Evolutionary conservation across 2,797 vertebrate species (phyloP).

Genomic region (Clarias fuscus): DNA sequence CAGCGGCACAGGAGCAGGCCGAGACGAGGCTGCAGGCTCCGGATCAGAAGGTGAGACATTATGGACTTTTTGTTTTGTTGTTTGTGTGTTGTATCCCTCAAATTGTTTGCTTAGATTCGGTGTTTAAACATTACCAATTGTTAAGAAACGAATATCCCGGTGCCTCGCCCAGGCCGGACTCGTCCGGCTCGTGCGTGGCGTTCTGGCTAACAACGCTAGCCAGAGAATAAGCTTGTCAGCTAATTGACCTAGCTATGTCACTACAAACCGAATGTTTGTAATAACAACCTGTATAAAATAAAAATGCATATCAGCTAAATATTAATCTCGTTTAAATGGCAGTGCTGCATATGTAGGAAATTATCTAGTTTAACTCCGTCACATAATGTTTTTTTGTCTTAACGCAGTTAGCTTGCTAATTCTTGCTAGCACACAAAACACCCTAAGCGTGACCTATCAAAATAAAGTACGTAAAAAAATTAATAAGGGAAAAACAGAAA

Average conservation of each 20-base stretch:
- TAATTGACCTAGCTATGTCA: background rate
- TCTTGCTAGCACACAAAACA: background rate
- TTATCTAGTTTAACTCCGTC: background rate
- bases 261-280: background rate
- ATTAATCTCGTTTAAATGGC: background rate
- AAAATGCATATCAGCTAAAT: background rate
- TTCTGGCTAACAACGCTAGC: background rate
- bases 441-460: background rate
- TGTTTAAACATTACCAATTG: slow-evolving; percentile 27
- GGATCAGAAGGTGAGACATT: slow-evolving; percentile 75
- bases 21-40: slow-evolving; percentile 75
- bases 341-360: background rate
- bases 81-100: background rate
- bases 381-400: background rate
- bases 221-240: slow-evolving; percentile 3
- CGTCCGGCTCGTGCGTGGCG: background rate
- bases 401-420: background rate
- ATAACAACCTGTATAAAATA: background rate
- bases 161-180: background rate
- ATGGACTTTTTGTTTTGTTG: background rate
- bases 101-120: background rate
- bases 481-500: background rate
- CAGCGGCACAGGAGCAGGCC: slow-evolving; percentile 64
- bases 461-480: background rate
- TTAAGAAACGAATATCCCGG: background rate